These are phyloP conservation scores for Cephalopholis sonnerati DNA, from an alignment of 2,113 vertebrate species.

Conservation along the genomic window DNA sequence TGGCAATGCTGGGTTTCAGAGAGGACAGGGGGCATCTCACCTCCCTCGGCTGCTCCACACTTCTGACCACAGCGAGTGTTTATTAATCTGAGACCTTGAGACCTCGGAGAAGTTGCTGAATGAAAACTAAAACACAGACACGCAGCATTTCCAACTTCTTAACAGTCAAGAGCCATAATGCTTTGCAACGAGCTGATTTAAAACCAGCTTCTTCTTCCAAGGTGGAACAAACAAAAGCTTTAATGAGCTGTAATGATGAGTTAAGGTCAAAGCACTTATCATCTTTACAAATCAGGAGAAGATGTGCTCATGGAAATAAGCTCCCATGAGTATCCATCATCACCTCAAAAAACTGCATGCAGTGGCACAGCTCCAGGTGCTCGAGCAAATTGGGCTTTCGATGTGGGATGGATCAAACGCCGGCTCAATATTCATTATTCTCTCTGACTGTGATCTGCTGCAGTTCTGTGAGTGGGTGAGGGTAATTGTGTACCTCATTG, in stretches of 20 bases:
- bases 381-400: slow-evolving; percentile 96
- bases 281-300: slow-evolving; percentile 81
- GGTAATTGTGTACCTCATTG: slow-evolving; percentile 97
- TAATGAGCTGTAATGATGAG: slow-evolving; percentile 83
- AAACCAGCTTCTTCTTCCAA: slow-evolving; percentile 60
- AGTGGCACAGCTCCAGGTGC: slow-evolving; percentile 94
- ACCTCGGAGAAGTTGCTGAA: slow-evolving; percentile 76
- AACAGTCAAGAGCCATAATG: slow-evolving; percentile 54
- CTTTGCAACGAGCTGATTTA: slow-evolving; percentile 62
- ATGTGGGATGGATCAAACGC: slow-evolving; percentile 96
- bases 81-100: slow-evolving; percentile 88
- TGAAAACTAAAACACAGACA: slow-evolving; percentile 61
- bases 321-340: slow-evolving; percentile 93
- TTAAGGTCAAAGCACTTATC: slow-evolving; percentile 84
- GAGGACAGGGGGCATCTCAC: slow-evolving; percentile 76
- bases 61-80: slow-evolving; percentile 82
- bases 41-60: slow-evolving; percentile 67
- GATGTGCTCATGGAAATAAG: slow-evolving; percentile 80
- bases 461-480: slow-evolving; percentile 90
- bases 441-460: slow-evolving; percentile 92
- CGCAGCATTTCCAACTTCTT: slow-evolving; percentile 54
- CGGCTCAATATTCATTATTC: slow-evolving; percentile 99
- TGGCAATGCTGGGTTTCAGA: slow-evolving; percentile 60
- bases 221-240: slow-evolving; percentile 84
- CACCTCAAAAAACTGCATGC: slow-evolving; percentile 90